Conservation (phyloP, 2,113 vertebrate genomes). For the Ptilonorhynchus violaceus region DNA sequence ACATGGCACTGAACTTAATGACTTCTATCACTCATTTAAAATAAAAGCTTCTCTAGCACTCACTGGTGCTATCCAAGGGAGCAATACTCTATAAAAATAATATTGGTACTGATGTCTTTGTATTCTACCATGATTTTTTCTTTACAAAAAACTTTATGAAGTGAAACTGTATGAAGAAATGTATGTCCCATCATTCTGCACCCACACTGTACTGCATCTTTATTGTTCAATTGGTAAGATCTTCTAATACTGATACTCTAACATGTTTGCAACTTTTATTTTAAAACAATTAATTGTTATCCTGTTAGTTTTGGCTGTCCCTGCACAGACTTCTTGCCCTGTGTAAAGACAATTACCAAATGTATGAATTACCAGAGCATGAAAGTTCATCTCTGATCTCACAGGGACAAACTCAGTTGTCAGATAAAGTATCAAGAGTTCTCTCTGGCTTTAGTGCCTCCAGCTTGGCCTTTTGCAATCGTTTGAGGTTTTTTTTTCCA, state of each 20-base stretch:
- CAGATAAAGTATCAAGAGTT: not conserved
- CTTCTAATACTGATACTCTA: not conserved
- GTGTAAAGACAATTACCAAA: not conserved
- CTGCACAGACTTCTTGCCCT: not conserved
- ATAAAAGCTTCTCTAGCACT: not conserved
- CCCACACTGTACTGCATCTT: not conserved
- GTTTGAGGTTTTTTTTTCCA: not conserved
- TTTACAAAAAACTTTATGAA: not conserved
- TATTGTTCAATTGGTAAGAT: not conserved
- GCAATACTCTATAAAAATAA: not conserved
- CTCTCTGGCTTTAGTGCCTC: not conserved
- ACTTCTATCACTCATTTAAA: not conserved
- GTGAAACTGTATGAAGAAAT: not conserved
- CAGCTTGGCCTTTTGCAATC: not conserved
- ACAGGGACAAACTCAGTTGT: not conserved
- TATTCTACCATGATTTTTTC: not conserved
- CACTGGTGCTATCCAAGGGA: not conserved
- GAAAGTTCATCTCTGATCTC: not conserved
- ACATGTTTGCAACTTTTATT: not conserved
- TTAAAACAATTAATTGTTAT: not conserved
- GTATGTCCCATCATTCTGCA: not conserved
- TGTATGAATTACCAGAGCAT: not conserved
- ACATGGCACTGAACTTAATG: not conserved
- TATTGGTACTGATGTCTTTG: not conserved
- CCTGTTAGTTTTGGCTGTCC: not conserved